A percentile compares a stretch with the other conserved stretches of the same genome.
Conservation (phyloP, 2,888 invertebrate species). For the Philonicus albiceps region DNA sequence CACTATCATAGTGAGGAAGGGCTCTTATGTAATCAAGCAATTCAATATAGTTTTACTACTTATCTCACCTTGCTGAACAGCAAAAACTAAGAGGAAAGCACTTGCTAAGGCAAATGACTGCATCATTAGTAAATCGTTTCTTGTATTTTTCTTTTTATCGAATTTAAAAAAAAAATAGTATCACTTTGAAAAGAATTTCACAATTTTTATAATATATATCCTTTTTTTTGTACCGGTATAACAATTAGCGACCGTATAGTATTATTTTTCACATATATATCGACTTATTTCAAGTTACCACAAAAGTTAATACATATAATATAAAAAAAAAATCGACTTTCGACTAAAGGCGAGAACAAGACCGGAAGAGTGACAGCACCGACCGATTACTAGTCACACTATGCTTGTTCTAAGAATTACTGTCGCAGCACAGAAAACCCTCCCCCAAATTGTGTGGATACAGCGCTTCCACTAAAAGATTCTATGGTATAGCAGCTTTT, state of each 20-base stretch:
- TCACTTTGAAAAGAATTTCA: not conserved
- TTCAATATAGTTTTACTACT: constrained; percentile 57
- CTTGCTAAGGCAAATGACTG: constrained; percentile 60
- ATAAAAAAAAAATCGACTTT: not conserved
- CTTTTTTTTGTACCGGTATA: not conserved
- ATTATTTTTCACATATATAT: not conserved
- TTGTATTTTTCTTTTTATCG: not conserved
- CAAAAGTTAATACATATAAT: not conserved
- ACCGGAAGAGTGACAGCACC: constrained; percentile 20
- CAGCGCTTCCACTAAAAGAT: not conserved
- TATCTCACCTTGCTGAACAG: constrained; percentile 63
- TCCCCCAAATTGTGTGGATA: not conserved
- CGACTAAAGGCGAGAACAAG: constrained; percentile 26
- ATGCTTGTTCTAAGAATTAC: constrained; percentile 35
- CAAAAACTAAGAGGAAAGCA: constrained; percentile 60
- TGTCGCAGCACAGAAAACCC: not conserved
- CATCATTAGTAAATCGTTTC: constrained; percentile 52
- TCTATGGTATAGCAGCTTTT: not conserved
- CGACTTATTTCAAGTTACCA: not conserved
- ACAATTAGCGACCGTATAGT: not conserved
- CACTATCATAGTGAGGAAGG: not conserved
- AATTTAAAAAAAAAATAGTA: not conserved
- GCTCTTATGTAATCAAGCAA: constrained; percentile 26
- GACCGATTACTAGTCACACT: constrained; percentile 37
- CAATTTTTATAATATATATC: not conserved